Base-by-base conservation (phyloP, 2,113 vertebrate species). In the Ginglymostoma cirratum region DNA sequence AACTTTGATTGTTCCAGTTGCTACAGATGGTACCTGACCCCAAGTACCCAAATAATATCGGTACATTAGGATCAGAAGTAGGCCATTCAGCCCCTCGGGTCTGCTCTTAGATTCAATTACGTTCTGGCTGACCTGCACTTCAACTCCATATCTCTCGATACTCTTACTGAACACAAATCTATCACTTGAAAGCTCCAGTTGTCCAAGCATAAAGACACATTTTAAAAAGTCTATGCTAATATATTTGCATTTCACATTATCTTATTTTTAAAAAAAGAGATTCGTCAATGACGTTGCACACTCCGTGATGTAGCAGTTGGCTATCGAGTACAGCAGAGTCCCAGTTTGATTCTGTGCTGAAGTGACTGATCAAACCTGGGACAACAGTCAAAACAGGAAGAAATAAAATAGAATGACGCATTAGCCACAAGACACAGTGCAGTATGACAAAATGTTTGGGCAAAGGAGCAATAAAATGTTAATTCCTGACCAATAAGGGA, bases 41-140 rank as follows among this genome's bases (percentile, higher is more conserved):
- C 61, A 93, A 67, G 89, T 38, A 67, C 89, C 89, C 38, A 83
- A 83, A 19, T 5, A 93, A 38, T 61, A 66, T 93, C 0, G 61
- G 89, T 42, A 93, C 61, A 93, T 92, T 92, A 66, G 89, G 87
- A 90, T n/a, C 52, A 61, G 87, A n/a, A 93, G 34, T 93, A 65
- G 89, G 61, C 89, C 89, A 38, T n/a, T 93, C 89, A 67, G 61
- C 89, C 61, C 6, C 34, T 93, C n/a, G 34, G 38, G 30, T n/a
- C 89, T 66, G 89, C 61, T 92, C 34, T n/a, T 7, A 19, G 34
- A 93, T 66, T 93, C 61, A 93, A 90, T 61, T 61, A 90, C 14
- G 61, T 34, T 27, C 61, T 87, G 87, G 87, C 52, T 90, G 48
- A 90, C 30, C 52, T 65, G 48, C 52, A 90, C 87, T 30, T 61